Evolutionary conservation across 2,797 vertebrate genomes (phyloP).

Genomic region (Gallinago nigripennis): DNA sequence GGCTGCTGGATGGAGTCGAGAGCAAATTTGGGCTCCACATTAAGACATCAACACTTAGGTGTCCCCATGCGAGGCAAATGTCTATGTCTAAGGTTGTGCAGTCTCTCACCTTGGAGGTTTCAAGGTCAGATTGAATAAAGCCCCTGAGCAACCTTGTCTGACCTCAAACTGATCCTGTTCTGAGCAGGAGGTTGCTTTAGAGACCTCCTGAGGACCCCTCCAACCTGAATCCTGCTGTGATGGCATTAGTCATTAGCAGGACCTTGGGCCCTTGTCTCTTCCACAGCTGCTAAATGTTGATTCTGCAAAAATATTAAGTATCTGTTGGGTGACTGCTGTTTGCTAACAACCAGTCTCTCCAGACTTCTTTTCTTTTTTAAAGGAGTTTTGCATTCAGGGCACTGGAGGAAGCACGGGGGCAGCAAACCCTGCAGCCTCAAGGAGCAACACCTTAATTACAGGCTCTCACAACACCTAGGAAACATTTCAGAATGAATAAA

Average conservation of each 20-base stretch:
- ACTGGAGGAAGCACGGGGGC: not conserved
- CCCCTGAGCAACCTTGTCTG: not conserved
- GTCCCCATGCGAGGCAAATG: not conserved
- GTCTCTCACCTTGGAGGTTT: not conserved
- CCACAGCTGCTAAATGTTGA: not conserved
- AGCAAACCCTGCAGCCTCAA: not conserved
- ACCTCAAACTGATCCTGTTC: not conserved
- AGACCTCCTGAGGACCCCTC: not conserved
- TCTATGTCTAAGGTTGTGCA: not conserved
- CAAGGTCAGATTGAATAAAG: not conserved
- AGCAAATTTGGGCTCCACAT: not conserved
- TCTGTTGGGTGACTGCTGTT: not conserved
- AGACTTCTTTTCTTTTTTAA: not conserved
- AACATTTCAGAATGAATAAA: not conserved
- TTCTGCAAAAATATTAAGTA: not conserved
- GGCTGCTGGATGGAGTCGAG: not conserved
- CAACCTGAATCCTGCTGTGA: not conserved
- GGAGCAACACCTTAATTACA: not conserved
- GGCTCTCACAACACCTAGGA: not conserved
- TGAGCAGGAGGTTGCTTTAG: not conserved
- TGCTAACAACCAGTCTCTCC: not conserved
- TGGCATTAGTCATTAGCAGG: rapidly evolving
- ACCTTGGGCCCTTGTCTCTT: not conserved
- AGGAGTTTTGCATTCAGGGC: not conserved
- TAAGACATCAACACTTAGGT: not conserved